Evolutionary conservation across 2,113 vertebrate species (phyloP), one percentile per base, ranked within the genome.

Genomic region (Lethenteron camtschaticum): DNA sequence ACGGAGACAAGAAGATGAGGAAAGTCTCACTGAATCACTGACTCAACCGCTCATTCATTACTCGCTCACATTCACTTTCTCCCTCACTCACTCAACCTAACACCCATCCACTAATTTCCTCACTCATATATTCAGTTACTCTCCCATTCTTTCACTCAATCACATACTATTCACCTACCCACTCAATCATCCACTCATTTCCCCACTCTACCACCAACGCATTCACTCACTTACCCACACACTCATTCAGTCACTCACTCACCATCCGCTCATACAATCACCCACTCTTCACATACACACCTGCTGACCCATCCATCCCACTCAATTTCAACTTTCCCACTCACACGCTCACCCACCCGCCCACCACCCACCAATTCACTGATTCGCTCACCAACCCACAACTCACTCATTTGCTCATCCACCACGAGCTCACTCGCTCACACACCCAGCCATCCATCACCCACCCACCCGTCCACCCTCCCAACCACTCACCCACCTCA

Each of bases 401-500:
- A 20, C 13, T 58, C 68, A 10, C 10, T 8, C 20, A 20, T 12
- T 14, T 4, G 10, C 56, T 56, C 10, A 69, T 78, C n/a, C 63
- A 16, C 63, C 9, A 8, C 9, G 10, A 66, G 63, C 10, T 24
- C 24, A 9, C n/a, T 66, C n/a, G 10, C 63, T 66, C 63, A 63
- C 13, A 16, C n/a, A 66, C 11, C 10, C 9, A 69, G 9, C 9
- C n/a, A 56, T n/a, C 16, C 8, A 66, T 14, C 9, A 69, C 18
- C 9, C n/a, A 56, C 12, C 12, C 13, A 8, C 4, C n/a, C 56
- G 57, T 10, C 24, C 9, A 20, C 56, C 60, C 68, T 11, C 10
- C 8, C 20, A 20, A 14, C 16, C 11, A 10, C 56, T 56, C 10
- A 69, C 78, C 75, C 79, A 95, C 94, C 88, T 99, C 94, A 75